Evolutionary conservation across 2,113 vertebrate species (phyloP).

Genomic region (Telmatochromis brichardi): DNA sequence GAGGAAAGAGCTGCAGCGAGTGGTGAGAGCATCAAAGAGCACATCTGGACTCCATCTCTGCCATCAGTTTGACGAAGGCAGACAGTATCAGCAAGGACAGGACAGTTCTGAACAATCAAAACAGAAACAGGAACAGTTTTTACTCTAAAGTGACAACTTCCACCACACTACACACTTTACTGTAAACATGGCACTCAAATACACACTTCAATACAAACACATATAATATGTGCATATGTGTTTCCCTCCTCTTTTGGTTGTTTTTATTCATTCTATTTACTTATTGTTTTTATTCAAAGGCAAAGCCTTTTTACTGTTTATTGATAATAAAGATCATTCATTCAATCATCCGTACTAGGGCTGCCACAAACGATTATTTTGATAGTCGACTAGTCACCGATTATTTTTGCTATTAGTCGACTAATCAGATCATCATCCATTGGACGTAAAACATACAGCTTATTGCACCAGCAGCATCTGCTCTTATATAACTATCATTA

Average conservation of each 20-base stretch:
- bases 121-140: not conserved
- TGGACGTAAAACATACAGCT: fast-evolving
- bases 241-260: not conserved
- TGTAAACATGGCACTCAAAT: not conserved
- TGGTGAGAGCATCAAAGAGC: not conserved
- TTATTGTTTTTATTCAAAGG: not conserved
- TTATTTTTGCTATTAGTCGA: fast-evolving
- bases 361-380: no score
- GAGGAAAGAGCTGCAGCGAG: not conserved
- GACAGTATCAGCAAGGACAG: not conserved
- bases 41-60: not conserved
- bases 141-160: not conserved
- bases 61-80: not conserved
- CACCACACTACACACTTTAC: not conserved
- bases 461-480: no score
- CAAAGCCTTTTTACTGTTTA: not conserved
- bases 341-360: not conserved
- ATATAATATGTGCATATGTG: not conserved
- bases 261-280: not conserved
- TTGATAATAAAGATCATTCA: not conserved
- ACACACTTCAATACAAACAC: not conserved
- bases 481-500: no score
- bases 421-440: no score
- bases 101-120: not conserved
- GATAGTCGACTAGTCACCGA: no score